Base-by-base conservation (phyloP, 2,797 vertebrate species). In the Pangasius larnaudii region DNA sequence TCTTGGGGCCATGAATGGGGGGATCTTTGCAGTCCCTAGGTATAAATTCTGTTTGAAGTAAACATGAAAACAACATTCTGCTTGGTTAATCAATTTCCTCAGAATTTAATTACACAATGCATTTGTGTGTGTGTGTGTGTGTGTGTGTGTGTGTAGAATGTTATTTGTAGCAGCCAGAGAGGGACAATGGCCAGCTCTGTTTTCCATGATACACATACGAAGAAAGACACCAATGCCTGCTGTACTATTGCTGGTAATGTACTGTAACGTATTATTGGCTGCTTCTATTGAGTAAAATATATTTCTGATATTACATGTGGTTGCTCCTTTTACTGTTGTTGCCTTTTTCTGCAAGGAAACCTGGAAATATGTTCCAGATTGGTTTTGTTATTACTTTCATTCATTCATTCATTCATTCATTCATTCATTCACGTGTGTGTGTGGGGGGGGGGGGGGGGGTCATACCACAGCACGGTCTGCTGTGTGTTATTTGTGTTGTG, bases 201-300 rank as follows among this genome's bases (percentile, higher is more conserved):
- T 99, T 89, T 99, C 98, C 92, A 99, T 99, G 99, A 99, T 99
- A 94, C 98, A 99, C 92, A 95, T 99, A 93, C 97, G 95, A 92
- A 97, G 97, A 95, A 96, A 96, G 69, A 99, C 99, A 84, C 99
- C 99, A 90, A 90, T 99, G 89, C 98, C 99, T 93, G 98, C 98
- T 90, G 97, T 99, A 91, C 95, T 99, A 92, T 93, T 99, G 81
- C 94, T 98, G 98, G 98, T 99, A 92, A 82, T 61, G 46, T 33
- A 58, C 24, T 36, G 10, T 65, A n/a, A 14, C 27, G 56, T 61
- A 11, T 27, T 80, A 80, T 5, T 59, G 33, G 77, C 30, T 56
- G 51, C 49, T 30, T 33, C 42, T 13, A 2, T 13, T 72, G 33
- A 42, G 18, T 24, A 22, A 18, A 42, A 24, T 24, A 42, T 4